Percentiles rank a stretch among this genome's conserved stretches.
Conservation (phyloP, 2,113 vertebrate species). For the Argyrosomus japonicus region DNA sequence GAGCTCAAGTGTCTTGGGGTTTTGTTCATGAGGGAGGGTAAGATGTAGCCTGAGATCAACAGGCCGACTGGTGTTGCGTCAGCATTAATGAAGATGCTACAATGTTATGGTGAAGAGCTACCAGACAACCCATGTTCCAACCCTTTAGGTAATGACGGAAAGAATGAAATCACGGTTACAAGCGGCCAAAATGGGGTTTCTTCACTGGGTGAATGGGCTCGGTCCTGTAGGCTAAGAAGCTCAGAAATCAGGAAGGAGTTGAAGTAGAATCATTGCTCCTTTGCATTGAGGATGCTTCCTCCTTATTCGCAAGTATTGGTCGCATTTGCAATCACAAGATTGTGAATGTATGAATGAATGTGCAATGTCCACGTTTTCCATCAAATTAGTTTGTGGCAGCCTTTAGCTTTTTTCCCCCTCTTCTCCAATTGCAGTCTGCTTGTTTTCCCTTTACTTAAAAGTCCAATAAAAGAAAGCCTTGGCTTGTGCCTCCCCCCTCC, state of each 20-base stretch:
- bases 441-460: slow-evolving; percentile 31
- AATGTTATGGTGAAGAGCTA: neutral
- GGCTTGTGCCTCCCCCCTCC: neutral
- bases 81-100: neutral
- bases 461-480: slow-evolving; percentile 26
- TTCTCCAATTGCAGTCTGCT: neutral
- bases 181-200: neutral
- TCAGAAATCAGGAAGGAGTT: neutral
- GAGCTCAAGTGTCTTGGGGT: neutral
- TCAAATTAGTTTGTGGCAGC: neutral
- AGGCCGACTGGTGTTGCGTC: neutral
- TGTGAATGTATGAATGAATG: neutral
- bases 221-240: neutral
- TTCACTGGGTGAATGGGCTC: neutral
- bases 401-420: neutral
- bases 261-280: neutral
- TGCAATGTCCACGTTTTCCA: neutral
- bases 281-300: too few species aligned
- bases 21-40: neutral
- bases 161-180: neutral
- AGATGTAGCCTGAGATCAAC: neutral
- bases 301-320: neutral
- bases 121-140: too few species aligned
- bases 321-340: neutral
- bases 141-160: neutral